A percentile compares a stretch with the other conserved stretches of the same genome.
Conservation (phyloP, 2,113 vertebrate genomes). For the Shinisaurus crocodilurus region DNA sequence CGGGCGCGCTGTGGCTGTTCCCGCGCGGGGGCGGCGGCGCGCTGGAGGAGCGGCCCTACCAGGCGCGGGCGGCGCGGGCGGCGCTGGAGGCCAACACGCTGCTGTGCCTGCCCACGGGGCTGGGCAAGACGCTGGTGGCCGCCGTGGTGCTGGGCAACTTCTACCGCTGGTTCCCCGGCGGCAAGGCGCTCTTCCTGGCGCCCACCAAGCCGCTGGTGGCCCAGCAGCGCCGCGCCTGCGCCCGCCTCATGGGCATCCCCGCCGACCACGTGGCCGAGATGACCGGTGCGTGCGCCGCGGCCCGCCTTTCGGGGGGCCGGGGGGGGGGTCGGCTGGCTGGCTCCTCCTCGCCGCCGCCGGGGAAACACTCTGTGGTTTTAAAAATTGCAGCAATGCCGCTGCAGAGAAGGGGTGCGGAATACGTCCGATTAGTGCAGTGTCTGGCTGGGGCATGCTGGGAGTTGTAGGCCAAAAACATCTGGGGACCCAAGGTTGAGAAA, state of each 20-base stretch:
- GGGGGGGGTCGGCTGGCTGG: background rate
- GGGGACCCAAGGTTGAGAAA: too few relatives aligned
- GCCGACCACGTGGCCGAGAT: constrained; percentile 90
- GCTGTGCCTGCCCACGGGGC: constrained; percentile 91
- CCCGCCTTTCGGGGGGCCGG: too few relatives aligned
- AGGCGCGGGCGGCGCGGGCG: constrained; percentile 84
- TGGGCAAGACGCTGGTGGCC: constrained; percentile 97
- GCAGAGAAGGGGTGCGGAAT: too few relatives aligned
- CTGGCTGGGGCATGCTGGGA: too few relatives aligned
- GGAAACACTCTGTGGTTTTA: too few relatives aligned
- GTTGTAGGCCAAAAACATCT: too few relatives aligned
- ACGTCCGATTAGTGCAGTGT: too few relatives aligned
- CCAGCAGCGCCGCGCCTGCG: constrained; percentile 94
- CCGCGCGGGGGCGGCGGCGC: constrained; percentile 61
- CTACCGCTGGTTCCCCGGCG: constrained; percentile 96
- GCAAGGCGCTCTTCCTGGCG: constrained; percentile 94
- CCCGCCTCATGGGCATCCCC: constrained; percentile 91
- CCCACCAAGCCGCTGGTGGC: constrained; percentile 95
- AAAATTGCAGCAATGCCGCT: too few relatives aligned
- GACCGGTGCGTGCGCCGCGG: constrained; percentile 88
- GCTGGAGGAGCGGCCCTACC: constrained; percentile 82
- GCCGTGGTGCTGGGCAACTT: constrained; percentile 97
- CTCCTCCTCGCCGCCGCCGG: too few relatives aligned
- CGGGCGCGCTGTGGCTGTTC: constrained; percentile 48
- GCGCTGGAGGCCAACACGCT: too few relatives aligned